phyloP scores from a whole-genome alignment of 1,140 invertebrate species.

The Idris sp. region DNA sequence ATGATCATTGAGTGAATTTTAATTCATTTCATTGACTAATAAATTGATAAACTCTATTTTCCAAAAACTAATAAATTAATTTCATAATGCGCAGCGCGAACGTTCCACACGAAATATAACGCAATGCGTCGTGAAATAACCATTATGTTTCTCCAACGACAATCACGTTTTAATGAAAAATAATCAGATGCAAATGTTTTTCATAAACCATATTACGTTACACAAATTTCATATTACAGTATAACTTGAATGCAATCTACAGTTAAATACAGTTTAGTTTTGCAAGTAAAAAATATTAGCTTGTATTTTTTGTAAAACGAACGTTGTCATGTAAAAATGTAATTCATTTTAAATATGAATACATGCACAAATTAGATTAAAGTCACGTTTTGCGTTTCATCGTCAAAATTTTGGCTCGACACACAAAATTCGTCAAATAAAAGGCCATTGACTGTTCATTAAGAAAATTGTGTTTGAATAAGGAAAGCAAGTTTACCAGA shows the following conservation, averaged over 20 bases:
- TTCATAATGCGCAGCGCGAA: background rate
- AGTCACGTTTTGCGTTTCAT: slow-evolving; percentile 2
- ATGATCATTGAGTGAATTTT: no score
- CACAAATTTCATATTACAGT: slow-evolving; percentile 32
- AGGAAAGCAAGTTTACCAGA: no score
- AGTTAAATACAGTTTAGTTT: slow-evolving; percentile 37
- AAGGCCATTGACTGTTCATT: no score
- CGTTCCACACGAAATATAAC: background rate
- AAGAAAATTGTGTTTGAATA: no score
- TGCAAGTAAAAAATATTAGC: slow-evolving; percentile 22
- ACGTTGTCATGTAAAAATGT: no score
- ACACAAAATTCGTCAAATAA: no score
- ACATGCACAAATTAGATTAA: slow-evolving; percentile 9
- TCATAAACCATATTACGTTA: slow-evolving; percentile 45
- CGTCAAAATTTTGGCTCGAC: slow-evolving; percentile 3
- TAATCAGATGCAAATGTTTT: slow-evolving; percentile 39
- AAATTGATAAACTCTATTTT: no score
- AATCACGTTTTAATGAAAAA: slow-evolving; percentile 35
- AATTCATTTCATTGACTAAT: no score
- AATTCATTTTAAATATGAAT: slow-evolving; percentile 15
- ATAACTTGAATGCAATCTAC: slow-evolving; percentile 38
- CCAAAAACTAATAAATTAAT: background rate
- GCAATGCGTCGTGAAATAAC: slow-evolving; percentile 16
- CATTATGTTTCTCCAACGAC: slow-evolving; percentile 23
- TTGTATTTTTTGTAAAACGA: no score